phyloP scores from a whole-genome alignment of 2,797 vertebrate genomes.

The Nasua narica region DNA sequence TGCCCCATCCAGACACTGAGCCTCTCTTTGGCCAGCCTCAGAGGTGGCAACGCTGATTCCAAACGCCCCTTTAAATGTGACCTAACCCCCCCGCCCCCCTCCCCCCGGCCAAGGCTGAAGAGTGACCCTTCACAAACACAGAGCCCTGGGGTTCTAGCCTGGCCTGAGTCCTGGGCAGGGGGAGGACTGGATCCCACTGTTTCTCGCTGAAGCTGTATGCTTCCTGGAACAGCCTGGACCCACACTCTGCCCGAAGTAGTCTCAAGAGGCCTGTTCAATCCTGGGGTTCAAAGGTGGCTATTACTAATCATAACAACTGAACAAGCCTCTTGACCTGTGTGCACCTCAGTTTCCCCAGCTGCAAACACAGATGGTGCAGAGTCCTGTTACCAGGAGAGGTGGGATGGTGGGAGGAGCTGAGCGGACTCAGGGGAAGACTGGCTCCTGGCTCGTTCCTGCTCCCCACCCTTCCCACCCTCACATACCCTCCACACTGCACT shows the following conservation, averaged over 20 bases:
- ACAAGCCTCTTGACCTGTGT: not conserved
- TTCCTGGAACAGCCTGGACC: not conserved
- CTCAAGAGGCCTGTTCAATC: not conserved
- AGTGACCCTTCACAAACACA: not conserved
- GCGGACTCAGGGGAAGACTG: not conserved
- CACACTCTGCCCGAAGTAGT: not conserved
- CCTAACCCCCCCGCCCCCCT: rapidly evolving
- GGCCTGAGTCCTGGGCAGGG: not conserved
- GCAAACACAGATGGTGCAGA: not conserved
- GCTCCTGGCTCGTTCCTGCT: too few species aligned
- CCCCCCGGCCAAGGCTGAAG: not conserved
- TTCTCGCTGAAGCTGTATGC: not conserved
- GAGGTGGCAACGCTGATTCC: not conserved
- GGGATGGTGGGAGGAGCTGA: rapidly evolving
- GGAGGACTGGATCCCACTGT: not conserved
- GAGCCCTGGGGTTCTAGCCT: not conserved
- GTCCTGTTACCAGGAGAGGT: not conserved
- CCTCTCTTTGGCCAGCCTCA: not conserved
- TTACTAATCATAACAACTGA: not conserved
- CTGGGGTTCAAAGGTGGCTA: not conserved
- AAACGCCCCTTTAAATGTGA: not conserved
- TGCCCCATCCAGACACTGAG: not conserved
- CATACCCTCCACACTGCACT: not conserved
- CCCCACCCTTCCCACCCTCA: not conserved
- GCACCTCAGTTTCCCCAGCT: not conserved